phyloP scores from a whole-genome alignment of 1,140 invertebrate genomes.

The Meloidogyne hapla region DNA sequence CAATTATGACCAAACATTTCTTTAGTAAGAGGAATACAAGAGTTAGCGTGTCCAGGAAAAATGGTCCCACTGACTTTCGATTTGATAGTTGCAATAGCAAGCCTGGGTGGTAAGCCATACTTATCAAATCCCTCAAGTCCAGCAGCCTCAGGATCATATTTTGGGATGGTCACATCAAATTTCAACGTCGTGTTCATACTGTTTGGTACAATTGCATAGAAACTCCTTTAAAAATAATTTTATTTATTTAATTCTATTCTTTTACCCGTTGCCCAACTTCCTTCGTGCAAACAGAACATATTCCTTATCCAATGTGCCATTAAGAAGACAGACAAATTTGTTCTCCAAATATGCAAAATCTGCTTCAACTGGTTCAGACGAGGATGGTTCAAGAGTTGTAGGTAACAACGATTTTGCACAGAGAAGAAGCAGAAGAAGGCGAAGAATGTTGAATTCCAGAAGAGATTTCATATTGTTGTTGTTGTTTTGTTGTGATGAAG shows the following conservation, averaged over 20 bases:
- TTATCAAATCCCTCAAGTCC: background rate
- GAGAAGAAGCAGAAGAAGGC: background rate
- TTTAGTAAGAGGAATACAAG: background rate
- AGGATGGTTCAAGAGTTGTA: background rate
- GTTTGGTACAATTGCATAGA: background rate
- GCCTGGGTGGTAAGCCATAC: too few relatives aligned
- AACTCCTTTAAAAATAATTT: background rate
- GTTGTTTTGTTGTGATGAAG: background rate
- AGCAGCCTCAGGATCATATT: background rate
- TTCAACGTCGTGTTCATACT: background rate
- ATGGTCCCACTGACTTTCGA: too few relatives aligned
- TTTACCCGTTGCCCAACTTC: too few relatives aligned
- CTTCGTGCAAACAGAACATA: background rate
- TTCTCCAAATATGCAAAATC: background rate
- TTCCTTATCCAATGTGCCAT: background rate
- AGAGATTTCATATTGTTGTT: background rate
- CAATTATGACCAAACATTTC: background rate
- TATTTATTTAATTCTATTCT: too few relatives aligned
- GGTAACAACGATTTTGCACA: background rate
- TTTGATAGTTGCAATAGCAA: background rate
- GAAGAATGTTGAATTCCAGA: background rate
- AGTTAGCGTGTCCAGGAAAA: background rate
- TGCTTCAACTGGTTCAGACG: background rate
- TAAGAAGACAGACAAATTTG: background rate
- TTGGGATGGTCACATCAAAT: background rate